phyloP scores from a whole-genome alignment of 1,140 invertebrate species.

The Cydia strobilella region DNA sequence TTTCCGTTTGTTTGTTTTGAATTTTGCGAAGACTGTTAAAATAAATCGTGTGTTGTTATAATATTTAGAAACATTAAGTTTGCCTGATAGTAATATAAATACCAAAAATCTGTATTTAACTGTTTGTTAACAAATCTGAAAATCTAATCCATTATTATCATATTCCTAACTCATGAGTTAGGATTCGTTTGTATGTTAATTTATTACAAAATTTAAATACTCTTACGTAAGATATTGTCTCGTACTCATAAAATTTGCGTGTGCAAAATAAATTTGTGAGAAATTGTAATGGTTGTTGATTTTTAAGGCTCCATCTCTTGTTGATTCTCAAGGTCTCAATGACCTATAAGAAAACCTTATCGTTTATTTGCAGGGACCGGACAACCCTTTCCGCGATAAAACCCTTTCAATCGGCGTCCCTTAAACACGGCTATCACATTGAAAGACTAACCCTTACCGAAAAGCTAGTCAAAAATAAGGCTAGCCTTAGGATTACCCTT shows the following conservation, averaged over 20 bases:
- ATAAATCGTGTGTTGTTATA: background rate
- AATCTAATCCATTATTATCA: background rate
- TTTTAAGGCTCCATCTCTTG: no score
- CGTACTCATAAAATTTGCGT: conserved; percentile 8
- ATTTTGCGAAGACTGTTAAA: background rate
- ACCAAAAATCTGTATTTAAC: conserved; percentile 1
- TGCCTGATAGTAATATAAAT: background rate
- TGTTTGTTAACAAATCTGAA: background rate
- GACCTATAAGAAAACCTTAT: no score
- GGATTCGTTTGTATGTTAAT: conserved; percentile 24
- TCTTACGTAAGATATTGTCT: background rate
- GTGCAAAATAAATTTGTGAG: conserved; percentile 26
- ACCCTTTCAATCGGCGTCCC: no score
- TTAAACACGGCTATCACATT: no score
- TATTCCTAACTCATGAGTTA: conserved; percentile 7
- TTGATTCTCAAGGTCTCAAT: no score
- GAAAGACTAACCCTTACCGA: no score
- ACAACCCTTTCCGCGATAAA: no score
- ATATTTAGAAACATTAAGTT: background rate
- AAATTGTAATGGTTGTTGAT: background rate
- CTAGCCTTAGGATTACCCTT: no score
- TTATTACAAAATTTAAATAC: conserved; percentile 30
- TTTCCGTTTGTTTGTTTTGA: conserved; percentile 5
- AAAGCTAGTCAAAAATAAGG: no score
- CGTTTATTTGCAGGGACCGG: no score